Evolutionary conservation across 2,888 invertebrate species (phyloP), one percentile per base, ranked within the genome.

Genomic region (Biston stratarius): DNA sequence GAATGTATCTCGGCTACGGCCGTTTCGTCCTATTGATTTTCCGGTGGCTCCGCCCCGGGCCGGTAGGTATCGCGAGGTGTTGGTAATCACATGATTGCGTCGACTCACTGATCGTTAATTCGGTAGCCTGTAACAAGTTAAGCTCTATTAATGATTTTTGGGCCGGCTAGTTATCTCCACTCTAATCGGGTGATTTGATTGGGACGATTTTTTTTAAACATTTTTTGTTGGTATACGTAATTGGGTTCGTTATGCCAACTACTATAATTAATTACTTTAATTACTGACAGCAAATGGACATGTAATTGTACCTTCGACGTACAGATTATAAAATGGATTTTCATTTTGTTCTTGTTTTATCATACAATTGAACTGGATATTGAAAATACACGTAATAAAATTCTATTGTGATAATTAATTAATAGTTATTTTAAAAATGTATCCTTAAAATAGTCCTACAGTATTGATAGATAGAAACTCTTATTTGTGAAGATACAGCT

Each of bases 51-150:
- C 88, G 83, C 87, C 91, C 69, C 77, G 76, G 44, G 75, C 71
- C 79, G 72, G 87, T 91, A 91, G 91, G 92, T 90, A 92, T 88
- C 48, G 52, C 47, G 61, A 85, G 84, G 85, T 84, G 88, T 84
- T 75, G 72, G 87, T 90, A 90, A 91, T 90, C 86, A 89, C 88
- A 85, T 85, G 88, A 89, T 87, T 84, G 88, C 86, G 82, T 84
- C 83, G 81, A 83, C 82, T 78, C 78, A 77, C 70, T 77, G 83
- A 83, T 87, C 87, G 89, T 91, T 91, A 91, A 91, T 90, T 89
- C 92, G 85, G 93, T 90, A 92, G 92, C 91, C 71, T 74, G 83
- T 83, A 84, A 87, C 89, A 87, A 88, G 88, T 86, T 85, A 75
- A 83, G 78, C 81, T 85, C 88, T 88, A 88, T 91, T 91, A 90